These are phyloP conservation scores for Pseudorasbora parva DNA, from an alignment of 2,113 vertebrate species.

Conservation along the genomic window DNA sequence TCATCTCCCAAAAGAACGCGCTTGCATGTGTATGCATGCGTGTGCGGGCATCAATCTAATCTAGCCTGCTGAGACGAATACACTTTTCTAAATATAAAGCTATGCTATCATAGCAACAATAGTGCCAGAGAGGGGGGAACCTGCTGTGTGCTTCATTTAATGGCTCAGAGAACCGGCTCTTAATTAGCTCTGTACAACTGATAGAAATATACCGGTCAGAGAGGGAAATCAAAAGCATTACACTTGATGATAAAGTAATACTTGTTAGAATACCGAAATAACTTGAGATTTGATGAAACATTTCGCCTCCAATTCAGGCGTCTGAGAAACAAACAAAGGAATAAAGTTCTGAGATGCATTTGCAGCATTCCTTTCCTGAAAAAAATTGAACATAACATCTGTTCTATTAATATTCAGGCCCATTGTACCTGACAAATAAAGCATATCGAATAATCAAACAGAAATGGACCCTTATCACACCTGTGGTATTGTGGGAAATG, in stretches of 20 bases:
- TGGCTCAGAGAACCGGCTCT: conserved; percentile 55
- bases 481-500: conserved; percentile 46
- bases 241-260: conserved; percentile 13
- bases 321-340: not conserved
- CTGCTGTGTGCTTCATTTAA: conserved; percentile 59
- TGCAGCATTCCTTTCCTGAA: conserved; percentile 4
- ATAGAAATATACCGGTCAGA: conserved; percentile 34
- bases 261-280: not conserved
- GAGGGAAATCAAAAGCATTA: not conserved
- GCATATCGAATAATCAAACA: conserved; percentile 45
- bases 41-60: conserved; percentile 36
- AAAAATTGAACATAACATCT: conserved; percentile 42
- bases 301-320: not conserved
- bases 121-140: conserved; percentile 43
- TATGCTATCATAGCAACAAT: conserved; percentile 52
- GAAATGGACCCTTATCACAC: conserved; percentile 51
- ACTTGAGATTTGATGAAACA: not conserved
- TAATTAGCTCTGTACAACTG: conserved; percentile 55
- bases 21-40: not conserved
- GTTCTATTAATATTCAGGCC: conserved; percentile 39
- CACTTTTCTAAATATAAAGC: conserved; percentile 56
- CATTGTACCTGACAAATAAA: conserved; percentile 28
- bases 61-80: conserved; percentile 49
- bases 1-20: conserved; percentile 23
- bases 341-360: not conserved